These are phyloP conservation scores for Caenorhabditis inopinata DNA, from an alignment of 1,140 invertebrate species.

Conservation along the genomic window DNA sequence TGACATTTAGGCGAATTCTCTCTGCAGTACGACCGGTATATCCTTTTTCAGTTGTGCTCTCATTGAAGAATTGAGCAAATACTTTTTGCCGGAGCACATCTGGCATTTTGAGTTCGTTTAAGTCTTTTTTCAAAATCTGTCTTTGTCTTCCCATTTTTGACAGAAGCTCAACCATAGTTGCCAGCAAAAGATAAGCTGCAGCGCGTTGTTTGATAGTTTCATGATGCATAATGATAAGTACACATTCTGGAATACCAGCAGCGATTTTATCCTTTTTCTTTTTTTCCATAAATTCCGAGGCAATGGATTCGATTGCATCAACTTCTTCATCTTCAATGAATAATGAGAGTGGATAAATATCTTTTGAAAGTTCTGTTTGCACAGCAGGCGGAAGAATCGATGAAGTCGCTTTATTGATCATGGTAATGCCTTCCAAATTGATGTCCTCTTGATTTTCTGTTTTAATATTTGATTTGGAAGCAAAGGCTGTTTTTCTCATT, in stretches of 20 bases:
- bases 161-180: neutral
- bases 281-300: neutral
- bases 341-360: neutral
- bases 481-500: constrained; percentile 6
- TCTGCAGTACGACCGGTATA: neutral
- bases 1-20: neutral
- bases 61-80: neutral
- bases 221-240: neutral
- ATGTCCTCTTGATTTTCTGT: neutral
- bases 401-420: neutral
- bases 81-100: neutral
- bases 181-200: neutral
- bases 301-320: neutral
- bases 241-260: constrained; percentile 7
- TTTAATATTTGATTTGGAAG: neutral
- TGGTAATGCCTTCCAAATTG: neutral
- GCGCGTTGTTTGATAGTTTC: neutral
- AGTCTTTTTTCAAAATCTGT: neutral
- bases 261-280: neutral
- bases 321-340: neutral
- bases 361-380: neutral
- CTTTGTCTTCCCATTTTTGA: neutral
- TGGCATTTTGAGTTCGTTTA: neutral
- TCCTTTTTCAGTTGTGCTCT: neutral
- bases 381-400: neutral